Conservation (phyloP, 2,797 vertebrate genomes). For the Pelodytes ibericus region DNA sequence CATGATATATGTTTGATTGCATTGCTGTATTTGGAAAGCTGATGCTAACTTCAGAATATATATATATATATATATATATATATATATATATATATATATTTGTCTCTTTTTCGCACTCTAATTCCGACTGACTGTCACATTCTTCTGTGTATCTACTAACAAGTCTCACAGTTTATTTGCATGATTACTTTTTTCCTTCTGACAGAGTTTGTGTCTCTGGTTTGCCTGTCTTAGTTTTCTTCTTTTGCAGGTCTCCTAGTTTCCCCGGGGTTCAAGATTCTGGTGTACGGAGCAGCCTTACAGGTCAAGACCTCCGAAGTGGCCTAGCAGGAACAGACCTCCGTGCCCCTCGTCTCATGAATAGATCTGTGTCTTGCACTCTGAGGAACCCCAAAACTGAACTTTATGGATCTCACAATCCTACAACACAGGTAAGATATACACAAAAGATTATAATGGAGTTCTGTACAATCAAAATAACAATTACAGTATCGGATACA, state of each 20-base stretch:
- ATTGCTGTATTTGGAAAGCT: no score
- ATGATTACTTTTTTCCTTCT: background rate
- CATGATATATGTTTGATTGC: no score
- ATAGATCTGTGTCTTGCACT: conserved; percentile 94
- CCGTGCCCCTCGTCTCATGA: conserved; percentile 93
- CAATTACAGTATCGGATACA: no score
- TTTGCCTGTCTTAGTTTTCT: background rate
- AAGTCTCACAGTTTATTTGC: no score
- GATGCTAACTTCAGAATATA: no score
- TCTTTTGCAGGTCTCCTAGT: conserved; percentile 87
- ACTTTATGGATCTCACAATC: conserved; percentile 88
- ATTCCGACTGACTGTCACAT: no score
- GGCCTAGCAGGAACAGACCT: conserved; percentile 89
- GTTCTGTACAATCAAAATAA: no score
- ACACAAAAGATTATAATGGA: no score
- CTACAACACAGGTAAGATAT: conserved; percentile 87
- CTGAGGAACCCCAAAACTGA: conserved; percentile 97
- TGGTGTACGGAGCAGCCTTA: conserved; percentile 77
- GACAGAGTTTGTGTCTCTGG: background rate
- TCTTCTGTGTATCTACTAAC: no score
- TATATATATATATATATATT: no score
- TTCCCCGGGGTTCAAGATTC: conserved; percentile 96
- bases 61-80: no score
- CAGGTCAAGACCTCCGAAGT: conserved; percentile 91
- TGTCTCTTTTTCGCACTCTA: no score